These are phyloP conservation scores for Elysia crispata DNA, from an alignment of 2,888 invertebrate genomes.

Conservation along the genomic window DNA sequence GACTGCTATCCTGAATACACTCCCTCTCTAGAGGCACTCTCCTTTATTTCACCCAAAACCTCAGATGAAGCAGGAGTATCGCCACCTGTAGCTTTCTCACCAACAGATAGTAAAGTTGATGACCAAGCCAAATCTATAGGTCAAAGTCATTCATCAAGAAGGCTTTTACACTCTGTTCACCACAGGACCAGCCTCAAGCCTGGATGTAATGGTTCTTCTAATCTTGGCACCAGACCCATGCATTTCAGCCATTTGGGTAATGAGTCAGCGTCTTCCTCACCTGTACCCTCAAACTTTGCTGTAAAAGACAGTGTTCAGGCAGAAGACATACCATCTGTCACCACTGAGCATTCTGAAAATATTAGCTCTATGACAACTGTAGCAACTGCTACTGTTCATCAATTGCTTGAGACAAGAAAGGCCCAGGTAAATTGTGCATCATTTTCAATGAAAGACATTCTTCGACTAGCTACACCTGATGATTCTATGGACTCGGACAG, in stretches of 20 bases:
- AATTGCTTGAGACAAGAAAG: constrained; percentile 34
- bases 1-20: constrained; percentile 15
- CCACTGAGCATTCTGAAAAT: neutral
- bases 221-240: constrained; percentile 41
- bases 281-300: constrained; percentile 40
- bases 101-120: constrained; percentile 56
- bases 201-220: constrained; percentile 43
- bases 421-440: constrained; percentile 44
- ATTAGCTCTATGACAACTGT: neutral
- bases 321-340: neutral
- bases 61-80: constrained; percentile 64
- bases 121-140: neutral
- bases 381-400: constrained; percentile 20
- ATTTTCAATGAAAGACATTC: constrained; percentile 47
- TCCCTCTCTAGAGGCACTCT: constrained; percentile 64
- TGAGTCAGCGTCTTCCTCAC: constrained; percentile 37
- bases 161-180: neutral
- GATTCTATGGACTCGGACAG: constrained; percentile 49
- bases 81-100: constrained; percentile 69
- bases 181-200: constrained; percentile 28
- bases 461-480: constrained; percentile 38
- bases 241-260: constrained; percentile 45
- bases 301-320: constrained; percentile 12
- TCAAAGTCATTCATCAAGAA: neutral
- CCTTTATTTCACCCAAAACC: constrained; percentile 67